A percentile compares a stretch with the other conserved stretches of the same genome.
These are phyloP conservation scores for Ameiurus melas DNA, from an alignment of 2,113 vertebrate species.

Conservation along the genomic window DNA sequence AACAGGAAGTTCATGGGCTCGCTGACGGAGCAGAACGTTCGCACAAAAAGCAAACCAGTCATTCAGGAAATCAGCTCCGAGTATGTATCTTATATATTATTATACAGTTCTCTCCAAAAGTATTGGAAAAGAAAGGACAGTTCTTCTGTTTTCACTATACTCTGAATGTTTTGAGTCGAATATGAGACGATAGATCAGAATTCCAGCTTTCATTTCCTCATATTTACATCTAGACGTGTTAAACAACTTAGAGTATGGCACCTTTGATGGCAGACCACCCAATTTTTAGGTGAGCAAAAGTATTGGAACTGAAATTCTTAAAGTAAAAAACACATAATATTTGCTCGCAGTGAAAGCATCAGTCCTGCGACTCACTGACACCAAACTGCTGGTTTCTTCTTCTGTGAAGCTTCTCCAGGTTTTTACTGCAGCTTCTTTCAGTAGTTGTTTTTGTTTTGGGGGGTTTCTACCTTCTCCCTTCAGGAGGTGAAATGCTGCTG, in stretches of 20 bases:
- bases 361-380: too few relatives aligned
- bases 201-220: background rate
- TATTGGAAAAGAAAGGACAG: background rate
- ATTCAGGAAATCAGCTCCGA: constrained; percentile 79
- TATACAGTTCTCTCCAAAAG: background rate
- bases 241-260: background rate
- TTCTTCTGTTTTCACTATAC: background rate
- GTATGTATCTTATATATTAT: constrained; percentile 41
- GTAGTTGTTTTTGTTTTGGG: too few relatives aligned
- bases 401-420: too few relatives aligned
- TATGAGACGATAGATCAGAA: background rate
- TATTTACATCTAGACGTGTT: background rate
- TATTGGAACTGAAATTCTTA: background rate
- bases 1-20: constrained; percentile 85
- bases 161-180: background rate
- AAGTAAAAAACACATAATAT: too few relatives aligned
- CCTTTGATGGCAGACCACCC: background rate
- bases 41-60: constrained; percentile 75
- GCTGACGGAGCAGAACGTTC: constrained; percentile 82
- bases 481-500: too few relatives aligned
- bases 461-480: too few relatives aligned
- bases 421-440: too few relatives aligned
- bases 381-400: too few relatives aligned
- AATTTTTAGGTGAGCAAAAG: background rate
- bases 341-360: too few relatives aligned